Percentiles rank a stretch among this genome's conserved stretches.
Conservation (phyloP, 2,888 invertebrate species). For the Leucania comma region DNA sequence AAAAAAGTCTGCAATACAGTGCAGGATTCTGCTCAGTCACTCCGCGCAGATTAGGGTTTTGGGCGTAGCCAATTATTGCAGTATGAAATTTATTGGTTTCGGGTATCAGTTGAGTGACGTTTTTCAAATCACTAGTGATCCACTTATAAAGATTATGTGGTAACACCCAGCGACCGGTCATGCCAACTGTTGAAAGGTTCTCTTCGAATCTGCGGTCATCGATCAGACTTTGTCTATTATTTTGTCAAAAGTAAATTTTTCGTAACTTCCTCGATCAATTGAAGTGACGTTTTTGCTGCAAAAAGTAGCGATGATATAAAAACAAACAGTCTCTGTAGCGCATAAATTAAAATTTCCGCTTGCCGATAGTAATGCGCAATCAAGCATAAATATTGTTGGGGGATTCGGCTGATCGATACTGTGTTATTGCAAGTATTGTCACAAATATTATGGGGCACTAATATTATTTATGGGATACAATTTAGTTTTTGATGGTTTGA, state of each 20-base stretch:
- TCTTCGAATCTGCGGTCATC: constrained; percentile 68
- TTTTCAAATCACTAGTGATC: constrained; percentile 66
- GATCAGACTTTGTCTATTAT: constrained; percentile 69
- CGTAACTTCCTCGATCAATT: constrained; percentile 83
- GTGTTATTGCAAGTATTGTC: constrained; percentile 66
- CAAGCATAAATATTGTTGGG: constrained; percentile 86
- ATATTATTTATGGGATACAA: constrained; percentile 46
- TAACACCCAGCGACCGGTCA: constrained; percentile 18
- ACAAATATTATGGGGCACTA: constrained; percentile 52
- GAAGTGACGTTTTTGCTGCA: constrained; percentile 78
- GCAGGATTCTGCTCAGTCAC: constrained; percentile 84
- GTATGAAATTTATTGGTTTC: constrained; percentile 82
- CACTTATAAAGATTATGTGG: constrained; percentile 58
- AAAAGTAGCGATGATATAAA: constrained; percentile 85
- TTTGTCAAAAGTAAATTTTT: constrained; percentile 73
- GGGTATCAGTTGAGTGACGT: constrained; percentile 79
- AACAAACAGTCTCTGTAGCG: constrained; percentile 87
- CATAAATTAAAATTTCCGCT: constrained; percentile 90
- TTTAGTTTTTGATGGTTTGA: constrained; percentile 5
- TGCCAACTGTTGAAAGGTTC: constrained; percentile 44
- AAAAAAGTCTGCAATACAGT: constrained; percentile 82
- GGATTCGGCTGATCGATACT: constrained; percentile 78
- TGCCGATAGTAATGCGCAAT: constrained; percentile 82
- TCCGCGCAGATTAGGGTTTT: constrained; percentile 84
- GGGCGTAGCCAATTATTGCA: constrained; percentile 84